Conservation (phyloP, 2,797 vertebrate genomes). For the Rhinatrema bivittatum region DNA sequence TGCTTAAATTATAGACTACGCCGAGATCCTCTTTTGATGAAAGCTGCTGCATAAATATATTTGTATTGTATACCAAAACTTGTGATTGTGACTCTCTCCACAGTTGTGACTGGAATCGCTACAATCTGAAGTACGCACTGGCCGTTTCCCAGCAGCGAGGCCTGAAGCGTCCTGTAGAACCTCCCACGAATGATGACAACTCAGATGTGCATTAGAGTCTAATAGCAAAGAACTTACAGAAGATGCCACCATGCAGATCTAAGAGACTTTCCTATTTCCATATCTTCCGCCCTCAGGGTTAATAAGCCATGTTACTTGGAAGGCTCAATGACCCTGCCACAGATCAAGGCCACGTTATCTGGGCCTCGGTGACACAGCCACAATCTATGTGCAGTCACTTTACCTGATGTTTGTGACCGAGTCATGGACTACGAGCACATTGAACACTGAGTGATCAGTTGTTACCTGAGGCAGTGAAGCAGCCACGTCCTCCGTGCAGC, state of each 20-base stretch:
- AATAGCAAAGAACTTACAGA: constrained; percentile 44
- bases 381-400: too few relatives aligned
- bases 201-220: constrained; percentile 20
- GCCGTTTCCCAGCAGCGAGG: constrained; percentile 80
- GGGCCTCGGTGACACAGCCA: too few relatives aligned
- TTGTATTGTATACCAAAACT: too few relatives aligned
- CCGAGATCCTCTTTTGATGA: neutral
- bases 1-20: neutral
- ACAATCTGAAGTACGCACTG: constrained; percentile 72
- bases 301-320: too few relatives aligned
- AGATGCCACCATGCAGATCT: constrained; percentile 17
- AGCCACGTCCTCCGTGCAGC: too few relatives aligned
- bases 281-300: neutral
- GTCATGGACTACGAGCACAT: too few relatives aligned
- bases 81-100: constrained; percentile 10
- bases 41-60: too few relatives aligned
- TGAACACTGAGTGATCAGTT: too few relatives aligned
- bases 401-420: too few relatives aligned
- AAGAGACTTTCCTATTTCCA: neutral
- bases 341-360: too few relatives aligned
- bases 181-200: constrained; percentile 31
- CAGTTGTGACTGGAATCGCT: constrained; percentile 94
- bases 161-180: constrained; percentile 59
- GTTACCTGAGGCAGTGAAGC: too few relatives aligned
- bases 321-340: too few relatives aligned